Conservation (phyloP, 2,113 vertebrate genomes). For the Cepphus grylle region DNA sequence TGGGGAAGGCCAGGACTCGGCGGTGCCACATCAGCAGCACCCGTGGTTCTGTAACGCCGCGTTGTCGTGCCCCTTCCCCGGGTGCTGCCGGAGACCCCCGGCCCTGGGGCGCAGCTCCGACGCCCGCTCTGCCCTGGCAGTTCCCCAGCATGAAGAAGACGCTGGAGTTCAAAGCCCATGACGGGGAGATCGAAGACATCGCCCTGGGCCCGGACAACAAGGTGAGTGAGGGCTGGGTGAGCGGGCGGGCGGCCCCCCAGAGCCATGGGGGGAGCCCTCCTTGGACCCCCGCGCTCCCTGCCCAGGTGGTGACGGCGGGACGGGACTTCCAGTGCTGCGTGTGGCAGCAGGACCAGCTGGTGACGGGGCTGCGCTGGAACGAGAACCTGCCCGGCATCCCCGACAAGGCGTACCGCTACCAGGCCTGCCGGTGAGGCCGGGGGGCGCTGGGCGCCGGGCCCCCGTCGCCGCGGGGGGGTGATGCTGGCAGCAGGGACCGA, state of each 20-base stretch:
- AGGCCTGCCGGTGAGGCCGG: slow-evolving; percentile 84
- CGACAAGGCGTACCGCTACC: slow-evolving; percentile 86
- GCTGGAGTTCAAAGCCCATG: slow-evolving; percentile 88
- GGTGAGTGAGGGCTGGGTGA: slow-evolving; percentile 63
- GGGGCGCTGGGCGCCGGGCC: too few species aligned
- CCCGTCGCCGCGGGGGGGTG: not conserved
- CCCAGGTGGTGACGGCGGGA: slow-evolving; percentile 86
- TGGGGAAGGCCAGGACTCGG: rapidly evolving
- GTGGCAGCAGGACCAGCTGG: slow-evolving; percentile 88
- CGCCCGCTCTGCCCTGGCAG: slow-evolving; percentile 41
- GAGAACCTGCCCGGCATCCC: slow-evolving; percentile 83
- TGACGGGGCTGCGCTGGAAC: slow-evolving; percentile 83
- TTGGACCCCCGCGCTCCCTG: not conserved
- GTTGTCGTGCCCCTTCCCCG: rapidly evolving
- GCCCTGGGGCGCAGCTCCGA: not conserved
- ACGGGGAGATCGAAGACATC: slow-evolving; percentile 89
- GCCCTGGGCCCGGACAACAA: slow-evolving; percentile 86
- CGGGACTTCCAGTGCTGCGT: slow-evolving; percentile 88
- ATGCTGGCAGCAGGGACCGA: not conserved
- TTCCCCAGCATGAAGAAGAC: slow-evolving; percentile 88
- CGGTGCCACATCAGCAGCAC: rapidly evolving
- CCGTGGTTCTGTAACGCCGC: rapidly evolving
- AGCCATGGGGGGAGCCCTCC: too few species aligned
- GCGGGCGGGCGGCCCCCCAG: rapidly evolving
- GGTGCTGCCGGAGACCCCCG: not conserved